Evolutionary conservation across 1,140 invertebrate species (phyloP).

Genomic region (Drosophila leontia): DNA sequence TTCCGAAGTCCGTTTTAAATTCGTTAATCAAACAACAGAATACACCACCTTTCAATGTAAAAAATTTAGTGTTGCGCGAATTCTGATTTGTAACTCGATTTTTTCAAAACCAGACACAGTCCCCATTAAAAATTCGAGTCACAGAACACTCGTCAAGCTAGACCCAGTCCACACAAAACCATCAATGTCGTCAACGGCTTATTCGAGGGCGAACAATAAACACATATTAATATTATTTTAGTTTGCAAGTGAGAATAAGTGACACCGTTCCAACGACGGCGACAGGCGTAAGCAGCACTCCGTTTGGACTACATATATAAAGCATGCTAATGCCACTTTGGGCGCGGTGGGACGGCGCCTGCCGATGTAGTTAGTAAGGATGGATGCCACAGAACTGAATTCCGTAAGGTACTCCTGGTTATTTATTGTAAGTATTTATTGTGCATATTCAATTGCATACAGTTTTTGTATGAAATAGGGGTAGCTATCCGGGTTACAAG

Average conservation of each 20-base stretch:
- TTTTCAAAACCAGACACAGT: background rate
- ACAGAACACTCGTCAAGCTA: slow-evolving; percentile 7
- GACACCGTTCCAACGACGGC: background rate
- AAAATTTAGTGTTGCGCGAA: too few relatives aligned
- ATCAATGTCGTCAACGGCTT: background rate
- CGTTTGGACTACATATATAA: too few relatives aligned
- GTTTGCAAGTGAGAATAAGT: background rate
- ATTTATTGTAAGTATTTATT: slow-evolving; percentile 74
- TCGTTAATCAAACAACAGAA: too few relatives aligned
- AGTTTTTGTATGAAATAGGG: slow-evolving; percentile 32
- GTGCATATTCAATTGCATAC: slow-evolving; percentile 61
- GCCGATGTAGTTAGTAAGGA: background rate
- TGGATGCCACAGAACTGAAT: background rate
- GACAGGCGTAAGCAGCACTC: background rate
- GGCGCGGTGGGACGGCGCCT: background rate
- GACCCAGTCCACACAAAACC: background rate
- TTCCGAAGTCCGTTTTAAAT: background rate
- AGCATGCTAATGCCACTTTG: background rate
- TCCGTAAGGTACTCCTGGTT: slow-evolving; percentile 34
- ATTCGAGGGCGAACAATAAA: background rate
- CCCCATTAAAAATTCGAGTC: slow-evolving; percentile 22
- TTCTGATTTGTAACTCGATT: background rate
- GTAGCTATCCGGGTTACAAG: slow-evolving; percentile 16
- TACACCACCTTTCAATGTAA: too few relatives aligned
- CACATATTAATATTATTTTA: background rate